Evolutionary conservation across 1,140 invertebrate species (phyloP).

Genomic region (Riptortus pedestris): DNA sequence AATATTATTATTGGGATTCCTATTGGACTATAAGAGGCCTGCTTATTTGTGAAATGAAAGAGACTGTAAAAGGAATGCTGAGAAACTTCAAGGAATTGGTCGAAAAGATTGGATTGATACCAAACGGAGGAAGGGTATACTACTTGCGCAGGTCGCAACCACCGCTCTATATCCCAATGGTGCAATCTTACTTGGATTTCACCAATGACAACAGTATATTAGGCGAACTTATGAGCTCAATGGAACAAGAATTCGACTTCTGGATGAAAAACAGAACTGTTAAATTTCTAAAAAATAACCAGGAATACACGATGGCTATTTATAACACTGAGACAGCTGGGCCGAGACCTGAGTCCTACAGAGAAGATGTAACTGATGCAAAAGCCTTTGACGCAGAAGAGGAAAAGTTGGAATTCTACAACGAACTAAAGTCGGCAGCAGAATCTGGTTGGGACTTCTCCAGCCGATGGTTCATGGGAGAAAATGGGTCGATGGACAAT

Average conservation of each 20-base stretch:
- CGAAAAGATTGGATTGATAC: constrained; percentile 68
- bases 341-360: constrained; percentile 80
- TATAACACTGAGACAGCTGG: constrained; percentile 65
- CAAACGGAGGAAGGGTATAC: constrained; percentile 82
- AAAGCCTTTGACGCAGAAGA: constrained; percentile 45
- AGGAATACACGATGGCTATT: constrained; percentile 51
- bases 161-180: constrained; percentile 77
- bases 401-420: constrained; percentile 62
- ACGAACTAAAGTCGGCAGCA: constrained; percentile 74
- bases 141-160: constrained; percentile 76
- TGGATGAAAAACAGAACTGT: constrained; percentile 66
- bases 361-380: constrained; percentile 46
- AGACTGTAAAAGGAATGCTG: constrained; percentile 71
- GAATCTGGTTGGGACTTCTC: constrained; percentile 95
- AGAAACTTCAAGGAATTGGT: constrained; percentile 68
- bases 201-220: constrained; percentile 63
- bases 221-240: constrained; percentile 49
- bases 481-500: constrained; percentile 42
- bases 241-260: constrained; percentile 74
- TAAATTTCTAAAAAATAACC: constrained; percentile 48
- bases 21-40: constrained; percentile 86
- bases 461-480: constrained; percentile 74
- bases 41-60: constrained; percentile 67
- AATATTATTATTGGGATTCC: constrained; percentile 92
- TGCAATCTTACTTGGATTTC: constrained; percentile 62